These are phyloP conservation scores for Phodopus roborovskii DNA, from an alignment of 2,113 vertebrate genomes.

Conservation along the genomic window DNA sequence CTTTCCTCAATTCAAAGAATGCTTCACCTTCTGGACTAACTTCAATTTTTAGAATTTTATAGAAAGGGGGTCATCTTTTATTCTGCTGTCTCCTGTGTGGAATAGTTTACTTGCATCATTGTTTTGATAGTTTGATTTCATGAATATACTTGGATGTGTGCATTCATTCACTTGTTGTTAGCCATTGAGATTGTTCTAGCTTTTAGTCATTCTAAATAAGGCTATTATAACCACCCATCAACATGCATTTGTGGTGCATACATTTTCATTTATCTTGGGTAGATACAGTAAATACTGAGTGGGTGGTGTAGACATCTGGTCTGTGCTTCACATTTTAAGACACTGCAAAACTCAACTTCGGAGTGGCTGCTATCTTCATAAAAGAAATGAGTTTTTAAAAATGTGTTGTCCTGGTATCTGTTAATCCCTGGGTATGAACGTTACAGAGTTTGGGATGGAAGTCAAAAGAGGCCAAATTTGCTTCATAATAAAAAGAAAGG, in stretches of 20 bases:
- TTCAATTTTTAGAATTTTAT: conserved; percentile 1
- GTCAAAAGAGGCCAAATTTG: neutral
- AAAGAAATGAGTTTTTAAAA: neutral
- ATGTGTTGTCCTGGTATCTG: neutral
- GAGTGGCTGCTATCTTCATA: neutral
- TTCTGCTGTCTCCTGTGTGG: neutral
- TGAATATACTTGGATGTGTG: neutral
- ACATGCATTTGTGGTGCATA: neutral
- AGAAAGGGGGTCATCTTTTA: neutral
- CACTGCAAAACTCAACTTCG: neutral
- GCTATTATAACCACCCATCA: neutral
- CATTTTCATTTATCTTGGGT: neutral
- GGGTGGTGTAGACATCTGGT: neutral
- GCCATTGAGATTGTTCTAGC: neutral
- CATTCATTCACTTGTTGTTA: neutral
- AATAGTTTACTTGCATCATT: neutral
- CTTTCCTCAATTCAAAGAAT: neutral
- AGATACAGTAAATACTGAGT: neutral
- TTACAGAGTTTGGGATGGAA: neutral
- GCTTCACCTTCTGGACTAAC: neutral
- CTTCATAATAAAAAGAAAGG: neutral
- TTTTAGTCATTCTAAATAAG: neutral
- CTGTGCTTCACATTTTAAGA: neutral
- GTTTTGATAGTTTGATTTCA: neutral
- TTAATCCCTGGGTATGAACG: neutral